Conservation (phyloP, 1,140 invertebrate genomes). For the Bathynomus jamesi region DNA sequence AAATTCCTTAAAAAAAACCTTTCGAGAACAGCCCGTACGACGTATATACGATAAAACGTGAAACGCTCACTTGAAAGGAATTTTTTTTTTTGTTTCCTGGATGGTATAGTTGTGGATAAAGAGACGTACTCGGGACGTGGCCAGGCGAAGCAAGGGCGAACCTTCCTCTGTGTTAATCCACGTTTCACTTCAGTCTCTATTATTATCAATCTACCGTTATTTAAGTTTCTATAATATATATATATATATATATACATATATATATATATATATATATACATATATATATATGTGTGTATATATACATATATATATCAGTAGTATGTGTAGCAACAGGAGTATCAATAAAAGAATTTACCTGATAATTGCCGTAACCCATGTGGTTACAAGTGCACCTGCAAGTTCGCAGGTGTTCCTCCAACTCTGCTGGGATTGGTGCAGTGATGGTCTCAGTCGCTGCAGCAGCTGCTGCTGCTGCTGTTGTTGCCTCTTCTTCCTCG, state of each 20-base stretch:
- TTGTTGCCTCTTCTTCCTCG: neutral
- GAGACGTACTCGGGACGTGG: too few relatives aligned
- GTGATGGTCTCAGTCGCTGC: neutral
- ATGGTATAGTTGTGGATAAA: too few relatives aligned
- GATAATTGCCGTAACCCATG: conserved; percentile 38
- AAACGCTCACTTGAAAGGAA: too few relatives aligned
- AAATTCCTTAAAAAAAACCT: too few relatives aligned
- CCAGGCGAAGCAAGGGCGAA: too few relatives aligned
- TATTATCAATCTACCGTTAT: too few relatives aligned
- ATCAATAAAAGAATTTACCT: conserved; percentile 10
- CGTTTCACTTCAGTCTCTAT: too few relatives aligned
- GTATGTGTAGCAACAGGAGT: neutral
- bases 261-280: neutral
- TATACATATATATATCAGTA: neutral
- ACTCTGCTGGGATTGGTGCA: conserved; percentile 7
- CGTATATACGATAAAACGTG: too few relatives aligned
- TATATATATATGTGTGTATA: neutral
- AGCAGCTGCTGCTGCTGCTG: neutral
- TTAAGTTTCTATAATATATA: too few relatives aligned
- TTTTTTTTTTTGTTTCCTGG: too few relatives aligned
- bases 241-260: neutral
- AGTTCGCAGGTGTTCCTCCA: conserved; percentile 34
- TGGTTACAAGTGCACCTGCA: conserved; percentile 38
- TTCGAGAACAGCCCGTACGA: too few relatives aligned
- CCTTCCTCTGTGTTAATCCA: too few relatives aligned